A percentile compares a stretch with the other conserved stretches of the same genome.
phyloP scores from a whole-genome alignment of 2,888 invertebrate genomes.

The Andrena flavipes region DNA sequence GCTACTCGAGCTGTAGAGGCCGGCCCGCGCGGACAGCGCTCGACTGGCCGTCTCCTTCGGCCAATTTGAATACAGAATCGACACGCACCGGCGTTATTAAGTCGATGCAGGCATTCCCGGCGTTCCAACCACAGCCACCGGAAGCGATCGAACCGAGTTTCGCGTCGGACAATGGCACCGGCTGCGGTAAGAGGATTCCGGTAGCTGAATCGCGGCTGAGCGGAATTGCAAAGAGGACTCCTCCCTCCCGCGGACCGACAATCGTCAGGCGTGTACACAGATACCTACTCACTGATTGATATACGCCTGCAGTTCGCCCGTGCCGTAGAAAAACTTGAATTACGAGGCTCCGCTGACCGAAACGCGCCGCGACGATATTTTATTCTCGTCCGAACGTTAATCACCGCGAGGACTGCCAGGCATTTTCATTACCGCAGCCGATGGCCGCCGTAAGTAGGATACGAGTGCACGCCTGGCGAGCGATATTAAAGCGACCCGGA shows the following conservation, averaged over 20 bases:
- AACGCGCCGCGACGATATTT: conserved; percentile 32
- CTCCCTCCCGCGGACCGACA: neutral
- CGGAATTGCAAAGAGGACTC: conserved; percentile 32
- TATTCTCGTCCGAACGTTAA: conserved; percentile 54
- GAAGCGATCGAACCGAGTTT: conserved; percentile 40
- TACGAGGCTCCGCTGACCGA: neutral
- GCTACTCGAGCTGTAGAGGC: neutral
- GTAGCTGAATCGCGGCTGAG: conserved; percentile 27
- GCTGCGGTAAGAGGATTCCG: conserved; percentile 57
- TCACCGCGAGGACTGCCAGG: conserved; percentile 35
- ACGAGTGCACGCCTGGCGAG: conserved; percentile 22
- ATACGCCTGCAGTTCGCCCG: conserved; percentile 4
- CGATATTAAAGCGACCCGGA: conserved; percentile 41
- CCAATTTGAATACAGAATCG: conserved; percentile 52
- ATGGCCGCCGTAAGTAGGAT: conserved; percentile 46
- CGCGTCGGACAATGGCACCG: conserved; percentile 50
- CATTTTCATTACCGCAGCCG: conserved; percentile 56
- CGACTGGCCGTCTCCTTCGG: conserved; percentile 30
- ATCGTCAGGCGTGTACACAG: too few relatives aligned
- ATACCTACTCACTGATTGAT: conserved; percentile 28
- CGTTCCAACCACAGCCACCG: conserved; percentile 34
- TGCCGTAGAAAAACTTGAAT: neutral
- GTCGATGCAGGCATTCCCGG: conserved; percentile 53
- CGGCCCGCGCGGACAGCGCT: neutral
- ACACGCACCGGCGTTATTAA: conserved; percentile 56